phyloP scores from a whole-genome alignment of 2,888 invertebrate species.

The Acronicta aceris region DNA sequence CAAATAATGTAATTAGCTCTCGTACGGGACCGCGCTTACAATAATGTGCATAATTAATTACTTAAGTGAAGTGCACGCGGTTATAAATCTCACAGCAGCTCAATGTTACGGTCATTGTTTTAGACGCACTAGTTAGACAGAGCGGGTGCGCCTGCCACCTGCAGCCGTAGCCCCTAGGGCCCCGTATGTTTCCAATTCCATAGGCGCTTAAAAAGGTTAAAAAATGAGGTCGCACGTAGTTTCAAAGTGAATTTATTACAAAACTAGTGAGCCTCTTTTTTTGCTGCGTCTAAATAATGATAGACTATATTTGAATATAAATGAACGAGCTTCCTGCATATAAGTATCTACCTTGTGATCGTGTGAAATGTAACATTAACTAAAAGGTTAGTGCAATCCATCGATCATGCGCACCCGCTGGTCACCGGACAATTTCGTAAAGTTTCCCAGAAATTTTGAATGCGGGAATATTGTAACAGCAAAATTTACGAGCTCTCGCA shows the following conservation, averaged over 20 bases:
- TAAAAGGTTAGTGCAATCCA: constrained; percentile 10
- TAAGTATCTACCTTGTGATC: not conserved
- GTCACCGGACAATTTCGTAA: constrained; percentile 8
- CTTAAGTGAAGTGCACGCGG: not conserved
- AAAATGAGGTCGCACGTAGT: not conserved
- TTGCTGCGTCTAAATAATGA: no score
- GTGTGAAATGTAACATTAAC: constrained; percentile 13
- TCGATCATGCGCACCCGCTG: constrained; percentile 23
- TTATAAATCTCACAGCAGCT: constrained; percentile 2
- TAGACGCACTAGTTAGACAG: not conserved
- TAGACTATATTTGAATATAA: constrained; percentile 20
- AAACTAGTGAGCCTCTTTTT: no score
- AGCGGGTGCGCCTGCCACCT: no score
- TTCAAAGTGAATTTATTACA: constrained; percentile 24
- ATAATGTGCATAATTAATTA: constrained; percentile 9
- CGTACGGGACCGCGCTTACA: constrained; percentile 14
- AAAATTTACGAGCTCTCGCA: constrained; percentile 55
- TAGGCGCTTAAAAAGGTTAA: constrained; percentile 1
- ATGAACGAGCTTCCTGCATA: no score
- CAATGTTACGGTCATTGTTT: constrained; percentile 23
- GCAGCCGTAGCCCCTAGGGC: not conserved
- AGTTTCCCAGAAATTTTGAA: constrained; percentile 37
- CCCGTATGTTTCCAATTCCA: no score
- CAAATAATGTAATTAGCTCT: constrained; percentile 44
- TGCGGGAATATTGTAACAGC: constrained; percentile 34